phyloP scores from a whole-genome alignment of 1,140 invertebrate species.

The Drosophila ogumai region DNA sequence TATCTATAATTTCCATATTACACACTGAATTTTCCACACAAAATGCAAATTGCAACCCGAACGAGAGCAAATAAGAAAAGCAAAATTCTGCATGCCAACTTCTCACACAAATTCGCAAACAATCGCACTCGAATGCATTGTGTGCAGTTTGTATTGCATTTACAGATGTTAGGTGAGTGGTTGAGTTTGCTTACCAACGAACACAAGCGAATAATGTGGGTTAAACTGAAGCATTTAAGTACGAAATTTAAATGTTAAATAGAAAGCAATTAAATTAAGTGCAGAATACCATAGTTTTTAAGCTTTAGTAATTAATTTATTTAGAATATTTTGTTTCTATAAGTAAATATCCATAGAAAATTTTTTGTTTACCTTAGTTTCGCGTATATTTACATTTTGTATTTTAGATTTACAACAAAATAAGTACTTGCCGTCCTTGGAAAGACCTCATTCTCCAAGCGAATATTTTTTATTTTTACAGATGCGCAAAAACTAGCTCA shows the following conservation, averaged over 20 bases:
- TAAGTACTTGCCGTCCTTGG: neutral
- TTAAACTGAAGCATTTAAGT: constrained; percentile 1
- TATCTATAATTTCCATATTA: constrained; percentile 20
- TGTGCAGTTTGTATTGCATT: constrained; percentile 24
- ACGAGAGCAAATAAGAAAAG: neutral
- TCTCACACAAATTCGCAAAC: constrained; percentile 18
- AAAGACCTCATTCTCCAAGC: neutral
- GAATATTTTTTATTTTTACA: neutral
- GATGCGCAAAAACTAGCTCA: neutral
- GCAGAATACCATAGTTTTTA: neutral
- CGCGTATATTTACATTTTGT: neutral
- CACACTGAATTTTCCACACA: constrained; percentile 13
- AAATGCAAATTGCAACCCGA: constrained; percentile 11
- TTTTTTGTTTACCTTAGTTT: neutral
- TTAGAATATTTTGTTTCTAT: too few relatives aligned
- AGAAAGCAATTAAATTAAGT: neutral
- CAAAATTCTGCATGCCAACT: constrained; percentile 2
- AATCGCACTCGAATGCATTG: constrained; percentile 5
- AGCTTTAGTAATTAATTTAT: too few relatives aligned
- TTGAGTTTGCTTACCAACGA: constrained; percentile 7
- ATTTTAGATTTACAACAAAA: neutral
- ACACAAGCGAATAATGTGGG: constrained; percentile 18
- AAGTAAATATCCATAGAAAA: neutral
- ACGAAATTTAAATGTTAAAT: neutral
- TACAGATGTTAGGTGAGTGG: constrained; percentile 16